Evolutionary conservation across 1,140 invertebrate species (phyloP).

Genomic region (Eubasilissa regina): DNA sequence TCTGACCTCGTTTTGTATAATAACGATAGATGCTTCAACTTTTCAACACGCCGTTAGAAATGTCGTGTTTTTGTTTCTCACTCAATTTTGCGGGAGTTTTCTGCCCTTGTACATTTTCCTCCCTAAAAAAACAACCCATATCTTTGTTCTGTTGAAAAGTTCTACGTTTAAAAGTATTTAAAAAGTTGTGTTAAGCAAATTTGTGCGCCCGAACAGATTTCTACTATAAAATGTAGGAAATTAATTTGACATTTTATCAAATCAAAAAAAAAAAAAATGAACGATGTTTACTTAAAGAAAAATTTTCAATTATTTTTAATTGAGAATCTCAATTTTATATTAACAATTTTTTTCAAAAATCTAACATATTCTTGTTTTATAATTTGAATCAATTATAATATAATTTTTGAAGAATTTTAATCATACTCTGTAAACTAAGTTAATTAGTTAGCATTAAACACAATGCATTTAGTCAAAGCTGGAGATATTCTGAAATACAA

Average conservation of each 20-base stretch:
- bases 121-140: constrained; percentile 36
- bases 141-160: constrained; percentile 36
- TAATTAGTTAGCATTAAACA: not conserved
- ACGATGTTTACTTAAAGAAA: no score
- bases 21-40: constrained; percentile 60
- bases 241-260: no score
- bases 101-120: constrained; percentile 36
- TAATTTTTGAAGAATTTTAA: not conserved
- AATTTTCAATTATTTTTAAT: no score
- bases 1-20: constrained; percentile 56
- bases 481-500: not conserved
- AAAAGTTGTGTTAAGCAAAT: constrained; percentile 58
- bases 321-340: not conserved
- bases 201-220: constrained; percentile 19
- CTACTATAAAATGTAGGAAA: not conserved
- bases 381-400: not conserved
- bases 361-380: no score
- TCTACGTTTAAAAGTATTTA: constrained; percentile 57
- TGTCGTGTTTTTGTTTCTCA: constrained; percentile 60
- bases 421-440: not conserved
- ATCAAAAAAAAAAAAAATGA: no score
- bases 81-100: constrained; percentile 52
- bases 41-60: constrained; percentile 60
- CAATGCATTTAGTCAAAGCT: constrained; percentile 6
- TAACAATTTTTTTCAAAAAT: not conserved